phyloP scores from a whole-genome alignment of 2,888 invertebrate genomes.

The Acleris cristana region DNA sequence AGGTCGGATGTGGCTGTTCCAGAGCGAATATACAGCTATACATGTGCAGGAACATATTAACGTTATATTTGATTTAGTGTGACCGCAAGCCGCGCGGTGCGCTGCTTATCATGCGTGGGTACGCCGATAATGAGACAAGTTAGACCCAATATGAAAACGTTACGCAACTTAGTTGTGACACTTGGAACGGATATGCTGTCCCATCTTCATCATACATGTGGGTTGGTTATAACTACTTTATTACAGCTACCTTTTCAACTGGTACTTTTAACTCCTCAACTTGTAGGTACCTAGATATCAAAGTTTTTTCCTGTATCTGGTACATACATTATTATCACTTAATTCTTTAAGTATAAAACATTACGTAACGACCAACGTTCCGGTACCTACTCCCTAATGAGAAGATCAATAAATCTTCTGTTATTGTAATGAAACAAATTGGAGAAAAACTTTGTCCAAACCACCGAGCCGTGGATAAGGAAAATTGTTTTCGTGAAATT shows the following conservation, averaged over 20 bases:
- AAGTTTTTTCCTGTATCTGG: too few relatives aligned
- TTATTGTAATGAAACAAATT: slow-evolving; percentile 27
- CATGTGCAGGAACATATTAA: slow-evolving; percentile 30
- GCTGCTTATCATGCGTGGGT: slow-evolving; percentile 36
- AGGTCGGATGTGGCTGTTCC: slow-evolving; percentile 39
- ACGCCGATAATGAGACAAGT: slow-evolving; percentile 18
- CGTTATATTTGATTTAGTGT: slow-evolving; percentile 40
- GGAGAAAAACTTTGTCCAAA: slow-evolving; percentile 27
- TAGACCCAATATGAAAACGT: slow-evolving; percentile 19
- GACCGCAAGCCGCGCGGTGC: slow-evolving; percentile 33
- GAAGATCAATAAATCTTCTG: slow-evolving; percentile 20
- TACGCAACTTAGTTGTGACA: slow-evolving; percentile 6
- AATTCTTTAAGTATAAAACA: too few relatives aligned
- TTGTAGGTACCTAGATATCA: too few relatives aligned
- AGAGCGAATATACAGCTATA: slow-evolving; percentile 32
- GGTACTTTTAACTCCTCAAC: too few relatives aligned
- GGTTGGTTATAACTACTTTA: too few relatives aligned
- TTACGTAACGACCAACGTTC: not conserved
- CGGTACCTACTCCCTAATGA: not conserved
- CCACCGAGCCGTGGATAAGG: slow-evolving; percentile 24
- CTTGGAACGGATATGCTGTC: not conserved
- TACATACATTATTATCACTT: too few relatives aligned
- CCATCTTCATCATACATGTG: not conserved
- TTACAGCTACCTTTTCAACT: not conserved
- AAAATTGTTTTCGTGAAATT: slow-evolving; percentile 25